These are phyloP conservation scores for Apis florea DNA, from an alignment of 1,140 invertebrate species.

Conservation along the genomic window DNA sequence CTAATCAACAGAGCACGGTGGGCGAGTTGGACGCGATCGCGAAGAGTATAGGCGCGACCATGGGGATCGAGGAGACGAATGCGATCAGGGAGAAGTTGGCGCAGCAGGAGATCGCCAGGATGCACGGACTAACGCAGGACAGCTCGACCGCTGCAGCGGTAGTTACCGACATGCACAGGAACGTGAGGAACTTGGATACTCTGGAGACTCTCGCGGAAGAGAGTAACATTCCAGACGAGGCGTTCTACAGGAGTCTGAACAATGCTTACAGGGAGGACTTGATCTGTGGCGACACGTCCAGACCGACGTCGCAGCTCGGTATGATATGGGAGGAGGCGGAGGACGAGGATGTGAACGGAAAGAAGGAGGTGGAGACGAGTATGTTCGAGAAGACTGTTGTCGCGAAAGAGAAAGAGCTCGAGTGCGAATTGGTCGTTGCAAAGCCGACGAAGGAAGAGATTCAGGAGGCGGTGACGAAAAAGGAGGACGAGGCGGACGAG, in stretches of 20 bases:
- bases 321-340: slow-evolving; percentile 90
- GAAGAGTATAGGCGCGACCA: slow-evolving; percentile 73
- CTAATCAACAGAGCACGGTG: slow-evolving; percentile 68
- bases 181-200: slow-evolving; percentile 79
- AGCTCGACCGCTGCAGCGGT: slow-evolving; percentile 72
- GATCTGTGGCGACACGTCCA: slow-evolving; percentile 83
- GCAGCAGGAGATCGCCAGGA: slow-evolving; percentile 75
- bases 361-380: slow-evolving; percentile 70
- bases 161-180: slow-evolving; percentile 76
- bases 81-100: slow-evolving; percentile 74
- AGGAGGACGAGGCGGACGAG: slow-evolving; percentile 74
- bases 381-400: slow-evolving; percentile 68
- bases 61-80: slow-evolving; percentile 75
- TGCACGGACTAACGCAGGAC: slow-evolving; percentile 74
- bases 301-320: slow-evolving; percentile 85
- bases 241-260: slow-evolving; percentile 93
- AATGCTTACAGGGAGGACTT: slow-evolving; percentile 91
- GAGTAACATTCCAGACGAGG: slow-evolving; percentile 87
- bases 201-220: slow-evolving; percentile 80
- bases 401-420: slow-evolving; percentile 69
- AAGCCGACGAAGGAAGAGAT: slow-evolving; percentile 75
- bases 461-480: slow-evolving; percentile 76
- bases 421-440: slow-evolving; percentile 59
- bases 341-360: slow-evolving; percentile 79
- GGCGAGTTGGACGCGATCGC: slow-evolving; percentile 75